Percentiles rank a stretch among this genome's conserved stretches.
Evolutionary conservation across 2,888 invertebrate genomes (phyloP).

Genomic region (Enchytraeus crypticus): DNA sequence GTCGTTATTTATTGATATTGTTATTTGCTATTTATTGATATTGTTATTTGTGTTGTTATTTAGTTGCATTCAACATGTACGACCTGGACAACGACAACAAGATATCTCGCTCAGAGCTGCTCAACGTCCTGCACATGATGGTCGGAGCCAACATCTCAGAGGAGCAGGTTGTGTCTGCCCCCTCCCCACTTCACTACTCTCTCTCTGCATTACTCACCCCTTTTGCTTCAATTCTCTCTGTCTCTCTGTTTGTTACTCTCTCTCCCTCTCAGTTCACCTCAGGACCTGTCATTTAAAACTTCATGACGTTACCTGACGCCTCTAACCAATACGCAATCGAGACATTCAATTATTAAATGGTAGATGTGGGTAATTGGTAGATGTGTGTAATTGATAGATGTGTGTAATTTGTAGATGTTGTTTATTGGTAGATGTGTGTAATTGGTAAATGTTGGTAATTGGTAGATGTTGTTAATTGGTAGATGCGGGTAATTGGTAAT

Average conservation of each 20-base stretch:
- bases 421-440: background rate
- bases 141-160: slow-evolving; percentile 84
- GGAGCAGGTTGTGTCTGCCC: slow-evolving; percentile 57
- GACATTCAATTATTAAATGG: background rate
- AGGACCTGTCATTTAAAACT: too few relatives aligned
- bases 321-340: too few relatives aligned
- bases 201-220: too few relatives aligned
- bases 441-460: background rate
- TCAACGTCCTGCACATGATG: slow-evolving; percentile 98
- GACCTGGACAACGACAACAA: slow-evolving; percentile 94
- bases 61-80: slow-evolving; percentile 99
- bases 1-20: too few relatives aligned
- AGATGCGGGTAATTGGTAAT: background rate
- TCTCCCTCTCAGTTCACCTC: background rate
- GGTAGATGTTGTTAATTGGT: background rate
- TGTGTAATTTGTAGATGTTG: background rate
- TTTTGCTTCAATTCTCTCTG: background rate
- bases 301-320: too few relatives aligned
- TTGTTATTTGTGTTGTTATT: too few relatives aligned
- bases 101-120: slow-evolving; percentile 86
- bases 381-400: background rate
- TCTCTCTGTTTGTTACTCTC: background rate
- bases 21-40: too few relatives aligned
- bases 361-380: background rate
- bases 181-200: too few relatives aligned